Conservation (phyloP, 1,140 invertebrate genomes). For the Zaprionus inermis region DNA sequence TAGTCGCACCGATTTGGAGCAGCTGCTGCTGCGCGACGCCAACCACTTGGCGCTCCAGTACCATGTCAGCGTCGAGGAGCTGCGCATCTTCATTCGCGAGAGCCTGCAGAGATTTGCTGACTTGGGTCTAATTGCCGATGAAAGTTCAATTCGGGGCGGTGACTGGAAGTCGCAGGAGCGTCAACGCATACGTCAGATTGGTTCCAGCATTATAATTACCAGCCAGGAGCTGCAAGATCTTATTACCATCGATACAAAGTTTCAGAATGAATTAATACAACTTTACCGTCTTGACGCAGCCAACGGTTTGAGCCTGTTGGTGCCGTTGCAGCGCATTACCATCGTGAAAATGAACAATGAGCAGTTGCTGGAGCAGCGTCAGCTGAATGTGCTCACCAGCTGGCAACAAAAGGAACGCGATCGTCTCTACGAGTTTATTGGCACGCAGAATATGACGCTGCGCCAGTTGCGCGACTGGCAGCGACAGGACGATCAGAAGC, state of each 20-base stretch:
- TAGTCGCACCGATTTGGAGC: constrained; percentile 45
- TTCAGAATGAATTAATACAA: constrained; percentile 59
- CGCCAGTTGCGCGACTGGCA: constrained; percentile 71
- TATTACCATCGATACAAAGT: constrained; percentile 57
- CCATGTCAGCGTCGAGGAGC: constrained; percentile 59
- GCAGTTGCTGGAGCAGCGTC: constrained; percentile 57
- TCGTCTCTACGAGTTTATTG: constrained; percentile 76
- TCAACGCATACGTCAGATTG: constrained; percentile 61
- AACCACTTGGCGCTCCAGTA: constrained; percentile 47
- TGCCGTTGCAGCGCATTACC: constrained; percentile 62
- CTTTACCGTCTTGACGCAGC: constrained; percentile 40
- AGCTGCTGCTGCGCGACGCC: constrained; percentile 49
- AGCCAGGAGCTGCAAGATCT: constrained; percentile 66
- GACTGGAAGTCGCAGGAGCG: constrained; percentile 71
- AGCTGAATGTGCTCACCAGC: constrained; percentile 50
- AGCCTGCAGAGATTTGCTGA: constrained; percentile 57
- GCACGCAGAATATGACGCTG: constrained; percentile 71
- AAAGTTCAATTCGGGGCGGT: constrained; percentile 13
- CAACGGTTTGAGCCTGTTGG: constrained; percentile 53
- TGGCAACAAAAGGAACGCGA: constrained; percentile 79
- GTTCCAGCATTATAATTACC: constrained; percentile 60
- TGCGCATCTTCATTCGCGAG: constrained; percentile 58
- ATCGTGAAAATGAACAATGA: constrained; percentile 53
- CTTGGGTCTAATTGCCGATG: constrained; percentile 59
- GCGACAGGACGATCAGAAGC: constrained; percentile 55